Evolutionary conservation across 2,113 vertebrate species (phyloP).

Genomic region (Cathartes aura): DNA sequence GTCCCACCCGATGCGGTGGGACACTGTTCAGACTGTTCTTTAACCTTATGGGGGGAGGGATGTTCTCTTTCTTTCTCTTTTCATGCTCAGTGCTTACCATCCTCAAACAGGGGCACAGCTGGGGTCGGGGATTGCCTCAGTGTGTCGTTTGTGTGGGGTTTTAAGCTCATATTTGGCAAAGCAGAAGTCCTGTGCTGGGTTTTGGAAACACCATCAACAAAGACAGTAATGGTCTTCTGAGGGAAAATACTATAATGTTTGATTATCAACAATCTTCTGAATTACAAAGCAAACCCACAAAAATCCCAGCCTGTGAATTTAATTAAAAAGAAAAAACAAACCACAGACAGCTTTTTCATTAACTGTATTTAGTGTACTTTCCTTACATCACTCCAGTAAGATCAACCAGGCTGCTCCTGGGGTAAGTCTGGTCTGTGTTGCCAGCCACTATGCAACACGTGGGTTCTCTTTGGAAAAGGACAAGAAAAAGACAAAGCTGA

Average conservation of each 20-base stretch:
- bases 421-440: neutral
- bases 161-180: neutral
- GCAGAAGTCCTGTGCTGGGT: neutral
- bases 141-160: neutral
- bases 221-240: neutral
- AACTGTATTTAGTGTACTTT: neutral
- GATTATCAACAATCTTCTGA: neutral
- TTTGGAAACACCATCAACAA: neutral
- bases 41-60: neutral
- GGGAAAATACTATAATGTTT: neutral
- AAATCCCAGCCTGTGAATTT: neutral
- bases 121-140: neutral
- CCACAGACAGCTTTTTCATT: neutral
- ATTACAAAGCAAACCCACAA: neutral
- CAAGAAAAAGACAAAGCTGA: neutral
- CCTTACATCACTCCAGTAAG: neutral
- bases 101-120: neutral
- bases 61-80: neutral
- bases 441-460: neutral
- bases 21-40: neutral
- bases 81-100: neutral
- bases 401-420: neutral
- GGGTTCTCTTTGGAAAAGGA: neutral
- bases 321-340: neutral
- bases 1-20: rapidly evolving